phyloP scores from a whole-genome alignment of 2,888 invertebrate genomes.

The Pandemis corylana region DNA sequence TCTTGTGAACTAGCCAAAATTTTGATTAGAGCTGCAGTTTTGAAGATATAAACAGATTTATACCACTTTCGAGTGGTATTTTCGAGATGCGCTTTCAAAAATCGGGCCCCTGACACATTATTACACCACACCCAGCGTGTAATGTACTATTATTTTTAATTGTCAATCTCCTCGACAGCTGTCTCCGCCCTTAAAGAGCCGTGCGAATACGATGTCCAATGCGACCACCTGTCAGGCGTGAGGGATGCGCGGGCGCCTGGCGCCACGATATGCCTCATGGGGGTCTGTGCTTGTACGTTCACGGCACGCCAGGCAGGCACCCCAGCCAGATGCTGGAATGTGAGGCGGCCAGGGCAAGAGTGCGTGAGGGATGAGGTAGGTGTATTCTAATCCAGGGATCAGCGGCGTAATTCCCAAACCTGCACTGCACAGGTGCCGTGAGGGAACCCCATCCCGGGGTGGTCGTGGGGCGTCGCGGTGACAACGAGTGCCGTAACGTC shows the following conservation, averaged over 20 bases:
- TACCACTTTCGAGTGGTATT: too few species aligned
- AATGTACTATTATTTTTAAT: too few species aligned
- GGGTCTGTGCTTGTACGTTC: slow-evolving; percentile 70
- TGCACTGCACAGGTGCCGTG: too few species aligned
- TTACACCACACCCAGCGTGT: too few species aligned
- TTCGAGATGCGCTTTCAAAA: too few species aligned
- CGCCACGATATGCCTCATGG: slow-evolving; percentile 72
- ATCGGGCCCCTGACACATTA: too few species aligned
- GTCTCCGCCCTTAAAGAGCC: slow-evolving; percentile 67
- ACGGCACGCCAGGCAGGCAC: slow-evolving; percentile 66
- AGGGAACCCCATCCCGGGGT: too few species aligned
- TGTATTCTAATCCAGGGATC: background rate
- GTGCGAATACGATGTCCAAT: slow-evolving; percentile 79
- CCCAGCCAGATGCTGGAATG: slow-evolving; percentile 70
- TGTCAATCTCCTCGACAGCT: slow-evolving; percentile 53
- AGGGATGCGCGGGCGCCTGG: slow-evolving; percentile 59
- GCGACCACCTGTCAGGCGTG: slow-evolving; percentile 66
- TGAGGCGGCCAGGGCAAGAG: slow-evolving; percentile 71
- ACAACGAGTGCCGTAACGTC: too few species aligned
- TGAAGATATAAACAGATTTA: too few species aligned
- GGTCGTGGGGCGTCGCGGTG: too few species aligned
- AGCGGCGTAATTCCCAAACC: background rate
- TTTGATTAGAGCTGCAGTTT: too few species aligned
- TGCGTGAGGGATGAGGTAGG: slow-evolving; percentile 73
- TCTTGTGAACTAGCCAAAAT: too few species aligned